phyloP scores from a whole-genome alignment of 2,113 vertebrate genomes.

The Cyprinodon brontotheroides region DNA sequence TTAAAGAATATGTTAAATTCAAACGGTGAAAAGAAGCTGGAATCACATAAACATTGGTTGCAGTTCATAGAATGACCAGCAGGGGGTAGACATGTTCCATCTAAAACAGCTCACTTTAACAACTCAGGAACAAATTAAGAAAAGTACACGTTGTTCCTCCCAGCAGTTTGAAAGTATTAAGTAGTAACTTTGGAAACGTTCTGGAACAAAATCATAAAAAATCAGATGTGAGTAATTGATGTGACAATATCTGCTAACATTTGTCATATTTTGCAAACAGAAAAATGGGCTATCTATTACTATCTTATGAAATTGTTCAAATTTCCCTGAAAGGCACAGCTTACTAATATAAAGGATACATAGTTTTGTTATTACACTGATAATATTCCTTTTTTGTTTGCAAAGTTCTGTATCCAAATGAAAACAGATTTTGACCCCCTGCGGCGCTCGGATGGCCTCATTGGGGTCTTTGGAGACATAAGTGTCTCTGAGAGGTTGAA shows the following conservation, averaged over 20 bases:
- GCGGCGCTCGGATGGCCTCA: conserved; percentile 29
- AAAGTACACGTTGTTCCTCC: background rate
- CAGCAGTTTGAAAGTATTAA: background rate
- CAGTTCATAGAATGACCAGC: conserved; percentile 11
- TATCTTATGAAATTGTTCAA: no score
- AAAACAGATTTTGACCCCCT: conserved; percentile 4
- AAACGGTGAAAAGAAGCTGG: background rate
- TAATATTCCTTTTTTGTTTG: background rate
- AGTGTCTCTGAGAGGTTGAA: conserved; percentile 9
- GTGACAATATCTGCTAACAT: background rate
- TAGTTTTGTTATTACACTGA: no score
- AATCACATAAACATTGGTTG: background rate
- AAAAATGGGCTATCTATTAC: background rate
- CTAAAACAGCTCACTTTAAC: background rate
- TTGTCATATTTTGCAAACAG: background rate
- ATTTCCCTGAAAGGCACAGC: background rate
- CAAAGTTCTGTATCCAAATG: background rate
- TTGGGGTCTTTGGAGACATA: conserved; percentile 4
- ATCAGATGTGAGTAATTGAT: background rate
- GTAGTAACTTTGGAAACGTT: background rate
- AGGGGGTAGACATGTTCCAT: conserved; percentile 54
- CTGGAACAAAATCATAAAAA: background rate
- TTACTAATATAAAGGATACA: no score
- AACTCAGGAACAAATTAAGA: background rate
- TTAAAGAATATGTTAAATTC: background rate